phyloP scores from a whole-genome alignment of 1,140 invertebrate genomes.

The Spodoptera litura region DNA sequence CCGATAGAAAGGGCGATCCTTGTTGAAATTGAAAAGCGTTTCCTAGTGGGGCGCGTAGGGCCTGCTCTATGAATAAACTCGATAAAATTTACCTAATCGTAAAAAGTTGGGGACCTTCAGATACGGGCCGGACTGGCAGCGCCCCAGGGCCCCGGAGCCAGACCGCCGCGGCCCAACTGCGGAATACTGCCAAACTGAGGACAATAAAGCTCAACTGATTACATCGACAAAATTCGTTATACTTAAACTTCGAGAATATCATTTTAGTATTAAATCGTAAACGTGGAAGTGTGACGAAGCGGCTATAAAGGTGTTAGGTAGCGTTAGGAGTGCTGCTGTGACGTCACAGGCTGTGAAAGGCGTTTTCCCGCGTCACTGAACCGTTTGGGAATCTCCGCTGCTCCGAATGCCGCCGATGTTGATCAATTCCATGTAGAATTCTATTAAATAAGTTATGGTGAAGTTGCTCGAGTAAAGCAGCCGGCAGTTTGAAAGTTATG shows the following conservation, averaged over 20 bases:
- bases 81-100: conserved; percentile 71
- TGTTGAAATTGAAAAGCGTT: conserved; percentile 71
- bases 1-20: conserved; percentile 61
- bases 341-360: background rate
- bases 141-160: conserved; percentile 10
- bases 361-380: conserved; percentile 13
- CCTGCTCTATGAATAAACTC: conserved; percentile 68
- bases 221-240: conserved; percentile 41
- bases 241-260: conserved; percentile 20
- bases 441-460: conserved; percentile 45
- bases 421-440: conserved; percentile 32
- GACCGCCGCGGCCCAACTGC: background rate
- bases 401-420: conserved; percentile 22
- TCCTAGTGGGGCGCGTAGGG: conserved; percentile 38
- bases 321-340: background rate
- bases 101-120: conserved; percentile 55
- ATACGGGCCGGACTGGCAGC: conserved; percentile 3
- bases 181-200: conserved; percentile 27
- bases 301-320: conserved; percentile 3
- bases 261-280: conserved; percentile 40
- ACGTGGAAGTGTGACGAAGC: conserved; percentile 20
- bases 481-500: conserved; percentile 43
- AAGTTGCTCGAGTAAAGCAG: conserved; percentile 33
- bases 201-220: conserved; percentile 42
- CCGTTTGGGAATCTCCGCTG: conserved; percentile 23